Conservation (phyloP, 2,888 invertebrate genomes). For the Drosophila prolongata region DNA sequence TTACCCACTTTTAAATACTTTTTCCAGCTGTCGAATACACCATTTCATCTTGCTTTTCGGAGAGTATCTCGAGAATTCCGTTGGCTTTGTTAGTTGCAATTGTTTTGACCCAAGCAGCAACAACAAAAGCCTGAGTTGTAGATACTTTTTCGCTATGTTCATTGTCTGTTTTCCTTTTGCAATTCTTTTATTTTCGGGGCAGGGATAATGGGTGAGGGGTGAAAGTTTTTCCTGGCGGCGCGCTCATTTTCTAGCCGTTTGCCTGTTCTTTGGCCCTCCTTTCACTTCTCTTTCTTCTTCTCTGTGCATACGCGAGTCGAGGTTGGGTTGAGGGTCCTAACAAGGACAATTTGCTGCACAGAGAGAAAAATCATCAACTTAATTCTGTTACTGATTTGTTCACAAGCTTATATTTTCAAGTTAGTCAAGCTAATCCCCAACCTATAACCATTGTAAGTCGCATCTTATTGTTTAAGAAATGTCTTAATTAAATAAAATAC, state of each 20-base stretch:
- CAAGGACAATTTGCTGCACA: constrained; percentile 32
- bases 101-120: constrained; percentile 42
- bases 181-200: not conserved
- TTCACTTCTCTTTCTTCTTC: constrained; percentile 7
- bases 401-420: no score
- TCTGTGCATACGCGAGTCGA: constrained; percentile 31
- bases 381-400: not conserved
- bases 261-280: constrained; percentile 2
- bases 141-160: constrained; percentile 41
- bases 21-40: constrained; percentile 3
- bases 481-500: no score
- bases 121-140: constrained; percentile 35
- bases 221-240: constrained; percentile 14
- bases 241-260: constrained; percentile 28
- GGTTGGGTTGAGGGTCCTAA: constrained; percentile 31
- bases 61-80: constrained; percentile 24
- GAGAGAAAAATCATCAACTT: not conserved
- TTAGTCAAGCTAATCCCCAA: no score
- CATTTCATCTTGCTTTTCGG: not conserved
- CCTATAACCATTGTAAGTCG: no score
- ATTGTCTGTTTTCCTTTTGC: constrained; percentile 29
- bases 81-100: constrained; percentile 46
- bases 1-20: not conserved
- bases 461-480: no score
- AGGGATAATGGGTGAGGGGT: constrained; percentile 4